Evolutionary conservation across 2,113 vertebrate species (phyloP), one percentile per base, ranked within the genome.

Genomic region (Malurus cyaneus): DNA sequence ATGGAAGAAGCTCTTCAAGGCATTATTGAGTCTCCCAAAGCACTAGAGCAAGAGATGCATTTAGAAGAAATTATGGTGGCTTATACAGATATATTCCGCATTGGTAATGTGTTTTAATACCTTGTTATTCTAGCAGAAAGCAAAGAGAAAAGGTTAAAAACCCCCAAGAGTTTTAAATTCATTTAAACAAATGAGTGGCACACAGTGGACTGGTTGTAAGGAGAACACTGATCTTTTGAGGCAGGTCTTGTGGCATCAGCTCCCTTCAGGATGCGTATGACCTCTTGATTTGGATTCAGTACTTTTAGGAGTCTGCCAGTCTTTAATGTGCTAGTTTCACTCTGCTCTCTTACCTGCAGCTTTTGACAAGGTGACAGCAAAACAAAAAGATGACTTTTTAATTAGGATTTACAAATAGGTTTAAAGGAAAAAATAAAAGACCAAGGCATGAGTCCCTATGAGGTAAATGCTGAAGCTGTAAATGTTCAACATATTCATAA

Each of bases 171-270:
- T 25, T 70, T 80, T 52, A 44, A 66, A 49, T 71, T 76, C 0
- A 41, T 80, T 81, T 91, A 80, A 94, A 41, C 8, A 80, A 86
- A 53, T 16, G 14, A 89, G 29, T 32, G 20, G 11, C 52, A 59
- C 0, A 0, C 18, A 29, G 26, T 2, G 2, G 32, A 57, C 39
- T 71, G 19, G 10, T 53, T 41, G 4, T 14, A 67, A 86, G 26
- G 16, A 74, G 32, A 89, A 64, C 57, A 78, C 2, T 18, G 32
- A 64, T 91, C 8, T 78, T 52, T 47, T 1, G 0, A 62, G 52
- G 39, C 39, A 81, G 6, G 14, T 70, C 59, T 69, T 0, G 0
- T 17, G 13, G 47, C 29, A 67, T 34, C 19, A 31, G 19, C 13
- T 39, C 47, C 39, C 29, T 60, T 71, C 52, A 72, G 73, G 34